Conservation (phyloP, 2,888 invertebrate species). For the Amblyteles armatorius region DNA sequence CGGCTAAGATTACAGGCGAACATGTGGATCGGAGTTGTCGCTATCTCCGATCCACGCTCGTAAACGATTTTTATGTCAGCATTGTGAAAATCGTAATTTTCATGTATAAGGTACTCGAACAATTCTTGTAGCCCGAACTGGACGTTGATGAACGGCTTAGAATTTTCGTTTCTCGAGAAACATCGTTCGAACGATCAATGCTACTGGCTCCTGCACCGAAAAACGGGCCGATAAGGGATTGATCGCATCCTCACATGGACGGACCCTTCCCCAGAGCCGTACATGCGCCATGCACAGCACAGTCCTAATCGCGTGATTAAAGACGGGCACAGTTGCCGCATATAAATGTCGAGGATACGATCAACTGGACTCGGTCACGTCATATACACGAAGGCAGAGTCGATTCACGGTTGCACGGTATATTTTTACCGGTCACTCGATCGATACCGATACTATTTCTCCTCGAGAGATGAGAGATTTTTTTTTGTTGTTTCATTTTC, state of each 20-base stretch:
- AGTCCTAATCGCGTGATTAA: not conserved
- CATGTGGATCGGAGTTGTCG: slow-evolving; percentile 23
- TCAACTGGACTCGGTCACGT: not conserved
- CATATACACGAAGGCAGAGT: slow-evolving; percentile 37
- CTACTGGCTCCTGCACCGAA: slow-evolving; percentile 1
- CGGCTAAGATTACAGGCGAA: slow-evolving; percentile 13
- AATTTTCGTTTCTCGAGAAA: not conserved
- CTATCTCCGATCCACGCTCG: not conserved
- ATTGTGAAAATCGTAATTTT: not conserved
- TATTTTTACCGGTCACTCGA: not conserved
- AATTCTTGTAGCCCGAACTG: not conserved
- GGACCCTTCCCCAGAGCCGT: slow-evolving; percentile 26
- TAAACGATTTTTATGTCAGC: slow-evolving; percentile 27
- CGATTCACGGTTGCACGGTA: slow-evolving; percentile 63
- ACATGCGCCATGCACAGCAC: not conserved
- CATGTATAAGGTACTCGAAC: not conserved
- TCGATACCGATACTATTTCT: not conserved
- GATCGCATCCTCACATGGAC: slow-evolving; percentile 11
- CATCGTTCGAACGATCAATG: not conserved
- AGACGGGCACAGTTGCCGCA: not conserved
- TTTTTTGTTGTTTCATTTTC: too few species aligned
- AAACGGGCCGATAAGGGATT: slow-evolving; percentile 56
- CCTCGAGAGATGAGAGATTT: too few species aligned
- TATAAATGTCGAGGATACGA: not conserved
- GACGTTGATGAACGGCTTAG: not conserved